Conservation (phyloP, 2,888 invertebrate species). For the Agrilus biguttatus region DNA sequence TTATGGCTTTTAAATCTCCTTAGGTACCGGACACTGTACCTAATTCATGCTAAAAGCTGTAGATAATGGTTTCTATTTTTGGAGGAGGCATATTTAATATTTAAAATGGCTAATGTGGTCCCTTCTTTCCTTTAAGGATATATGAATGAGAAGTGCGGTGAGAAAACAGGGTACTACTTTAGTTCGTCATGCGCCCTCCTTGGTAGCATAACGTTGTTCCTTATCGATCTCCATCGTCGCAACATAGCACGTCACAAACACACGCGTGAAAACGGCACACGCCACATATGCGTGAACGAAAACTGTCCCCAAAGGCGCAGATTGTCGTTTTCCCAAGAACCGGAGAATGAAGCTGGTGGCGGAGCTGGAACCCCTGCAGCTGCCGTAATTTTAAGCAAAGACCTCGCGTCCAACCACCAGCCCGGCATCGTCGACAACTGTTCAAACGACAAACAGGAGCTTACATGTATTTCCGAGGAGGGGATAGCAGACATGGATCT, state of each 20-base stretch:
- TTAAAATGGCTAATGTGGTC: too few relatives aligned
- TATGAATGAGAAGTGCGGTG: conserved; percentile 63
- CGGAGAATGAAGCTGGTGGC: conserved; percentile 36
- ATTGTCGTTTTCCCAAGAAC: conserved; percentile 44
- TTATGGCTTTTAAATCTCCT: too few relatives aligned
- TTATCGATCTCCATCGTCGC: conserved; percentile 65
- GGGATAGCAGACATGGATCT: conserved; percentile 72
- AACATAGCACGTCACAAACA: conserved; percentile 58
- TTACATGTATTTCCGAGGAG: conserved; percentile 76
- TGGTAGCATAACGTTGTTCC: conserved; percentile 62
- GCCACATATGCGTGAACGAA: conserved; percentile 40
- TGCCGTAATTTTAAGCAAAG: conserved; percentile 42
- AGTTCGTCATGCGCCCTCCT: conserved; percentile 65
- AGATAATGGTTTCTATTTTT: too few relatives aligned
- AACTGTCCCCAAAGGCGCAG: conserved; percentile 41
- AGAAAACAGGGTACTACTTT: conserved; percentile 71
- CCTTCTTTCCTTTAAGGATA: conserved; percentile 43
- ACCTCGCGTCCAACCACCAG: conserved; percentile 26
- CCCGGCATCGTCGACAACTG: conserved; percentile 34
- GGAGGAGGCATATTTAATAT: too few relatives aligned
- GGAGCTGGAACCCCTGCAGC: conserved; percentile 33
- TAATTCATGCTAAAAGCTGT: too few relatives aligned
- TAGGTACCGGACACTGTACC: too few relatives aligned
- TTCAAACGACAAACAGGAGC: conserved; percentile 48
- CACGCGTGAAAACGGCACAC: conserved; percentile 42